These are phyloP conservation scores for Macroramphosus scolopax DNA, from an alignment of 2,797 vertebrate genomes.

Conservation along the genomic window DNA sequence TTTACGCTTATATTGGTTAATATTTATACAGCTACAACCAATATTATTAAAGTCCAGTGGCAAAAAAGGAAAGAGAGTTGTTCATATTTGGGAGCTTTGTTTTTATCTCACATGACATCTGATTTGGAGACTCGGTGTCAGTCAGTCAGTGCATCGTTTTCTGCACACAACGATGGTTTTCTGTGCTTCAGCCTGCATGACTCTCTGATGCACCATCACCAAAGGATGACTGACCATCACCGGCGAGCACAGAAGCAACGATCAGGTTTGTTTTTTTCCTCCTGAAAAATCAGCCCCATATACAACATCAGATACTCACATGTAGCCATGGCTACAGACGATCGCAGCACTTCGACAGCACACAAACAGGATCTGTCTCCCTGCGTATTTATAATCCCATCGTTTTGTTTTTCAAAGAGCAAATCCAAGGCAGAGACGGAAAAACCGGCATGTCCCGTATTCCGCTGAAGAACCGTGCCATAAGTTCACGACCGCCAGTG, in stretches of 20 bases:
- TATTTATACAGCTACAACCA: no score
- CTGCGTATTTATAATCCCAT: constrained; percentile 60
- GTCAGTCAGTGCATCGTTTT: background rate
- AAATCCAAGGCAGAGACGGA: constrained; percentile 45
- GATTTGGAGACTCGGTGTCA: background rate
- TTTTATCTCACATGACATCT: constrained; percentile 1
- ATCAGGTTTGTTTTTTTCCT: background rate
- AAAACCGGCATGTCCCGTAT: constrained; percentile 19
- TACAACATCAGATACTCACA: constrained; percentile 66
- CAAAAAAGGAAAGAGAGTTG: background rate
- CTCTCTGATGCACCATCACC: background rate
- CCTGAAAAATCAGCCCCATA: constrained; percentile 16
- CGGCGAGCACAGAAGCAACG: constrained; percentile 1
- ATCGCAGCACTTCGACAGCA: constrained; percentile 41
- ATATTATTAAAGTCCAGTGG: no score
- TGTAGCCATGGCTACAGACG: constrained; percentile 66
- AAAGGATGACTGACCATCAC: background rate
- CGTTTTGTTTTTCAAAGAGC: constrained; percentile 43
- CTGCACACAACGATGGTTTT: constrained; percentile 1
- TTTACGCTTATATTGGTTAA: no score
- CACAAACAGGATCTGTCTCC: constrained; percentile 61
- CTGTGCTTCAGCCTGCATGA: background rate
- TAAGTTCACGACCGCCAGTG: constrained; percentile 12
- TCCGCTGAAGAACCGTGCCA: constrained; percentile 11
- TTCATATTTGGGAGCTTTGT: no score